These are phyloP conservation scores for Listronotus bonariensis DNA, from an alignment of 1,140 invertebrate species.

Conservation along the genomic window DNA sequence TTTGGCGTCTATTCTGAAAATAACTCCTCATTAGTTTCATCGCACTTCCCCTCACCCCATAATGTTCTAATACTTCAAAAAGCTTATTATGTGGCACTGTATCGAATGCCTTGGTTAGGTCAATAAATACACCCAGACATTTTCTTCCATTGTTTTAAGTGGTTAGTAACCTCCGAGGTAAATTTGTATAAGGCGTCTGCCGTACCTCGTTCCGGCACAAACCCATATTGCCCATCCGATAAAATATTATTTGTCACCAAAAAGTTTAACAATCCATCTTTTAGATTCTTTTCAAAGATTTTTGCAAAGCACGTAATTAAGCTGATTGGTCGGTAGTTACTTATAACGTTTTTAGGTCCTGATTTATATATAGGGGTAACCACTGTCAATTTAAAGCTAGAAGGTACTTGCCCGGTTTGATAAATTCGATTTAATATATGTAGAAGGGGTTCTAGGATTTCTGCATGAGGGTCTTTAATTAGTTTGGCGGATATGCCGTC, in stretches of 20 bases:
- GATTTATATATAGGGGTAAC: conserved; percentile 21
- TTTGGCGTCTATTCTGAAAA: conserved; percentile 5
- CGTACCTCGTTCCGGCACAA: conserved; percentile 20
- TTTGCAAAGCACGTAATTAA: conserved; percentile 36
- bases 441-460: conserved; percentile 5
- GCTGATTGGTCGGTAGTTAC: conserved; percentile 43
- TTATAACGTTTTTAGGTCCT: conserved; percentile 7
- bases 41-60: conserved; percentile 7
- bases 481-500: conserved; percentile 11
- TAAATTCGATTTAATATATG: conserved; percentile 17
- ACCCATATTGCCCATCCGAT: conserved; percentile 31
- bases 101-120: conserved; percentile 27
- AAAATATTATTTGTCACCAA: conserved; percentile 22
- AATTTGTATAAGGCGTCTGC: conserved; percentile 14
- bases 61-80: conserved; percentile 8
- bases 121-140: conserved; percentile 18
- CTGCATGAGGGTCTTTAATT: conserved; percentile 3
- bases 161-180: conserved; percentile 30
- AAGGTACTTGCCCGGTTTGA: conserved; percentile 3
- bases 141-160: conserved; percentile 16
- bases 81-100: conserved; percentile 23
- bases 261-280: conserved; percentile 35
- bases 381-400: conserved; percentile 16
- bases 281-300: conserved; percentile 41
- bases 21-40: conserved; percentile 18